Base-by-base conservation (phyloP, 1,140 invertebrate species). In the Drosophila serrata region DNA sequence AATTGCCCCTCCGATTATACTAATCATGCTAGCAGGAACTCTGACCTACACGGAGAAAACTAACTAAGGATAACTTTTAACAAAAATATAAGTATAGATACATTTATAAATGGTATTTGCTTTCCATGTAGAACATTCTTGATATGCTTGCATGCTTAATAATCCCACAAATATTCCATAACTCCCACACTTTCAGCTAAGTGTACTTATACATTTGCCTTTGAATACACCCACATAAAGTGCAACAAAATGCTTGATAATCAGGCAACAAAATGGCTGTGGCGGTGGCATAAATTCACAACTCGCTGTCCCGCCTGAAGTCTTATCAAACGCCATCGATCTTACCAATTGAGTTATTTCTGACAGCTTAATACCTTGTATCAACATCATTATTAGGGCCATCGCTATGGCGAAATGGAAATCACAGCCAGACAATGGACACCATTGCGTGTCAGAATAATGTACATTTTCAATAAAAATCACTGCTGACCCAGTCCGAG, bases 271-370 rank as follows among this genome's bases (percentile, higher is more conserved):
- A 55, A 55, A 39, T 37, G 17, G 17, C 35, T 37, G 39, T 42
- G 42, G 33, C 31, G 27, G 33, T 37, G 55, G 57, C 74, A 78
- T 78, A 69, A 78, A 77, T 78, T 78, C 55, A 62, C 57, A 68
- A 51, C 40, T 55, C 22, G 40, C 11, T n/a, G 15, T 43, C 37
- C 53, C 24, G 27, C 29, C 13, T 33, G 29, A 45, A 3, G 39
- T 39, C 51, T 67, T 88, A 90, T 90, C 85, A 65, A 75, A 61
- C 35, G 58, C 65, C 48, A 81, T 68, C 75, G 81, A 88, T 85
- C 78, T 81, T 61, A 56, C 59, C 81, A 81, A 85, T 75, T 79
- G 86, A 90, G 78, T 90, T 79, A 90, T 85, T 85, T 79, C 81
- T 76, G 85, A 81, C 86, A 90, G 68, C 65, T 75, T 67, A 90